Base-by-base conservation (phyloP, 2,797 vertebrate genomes). In the Anas capensis region DNA sequence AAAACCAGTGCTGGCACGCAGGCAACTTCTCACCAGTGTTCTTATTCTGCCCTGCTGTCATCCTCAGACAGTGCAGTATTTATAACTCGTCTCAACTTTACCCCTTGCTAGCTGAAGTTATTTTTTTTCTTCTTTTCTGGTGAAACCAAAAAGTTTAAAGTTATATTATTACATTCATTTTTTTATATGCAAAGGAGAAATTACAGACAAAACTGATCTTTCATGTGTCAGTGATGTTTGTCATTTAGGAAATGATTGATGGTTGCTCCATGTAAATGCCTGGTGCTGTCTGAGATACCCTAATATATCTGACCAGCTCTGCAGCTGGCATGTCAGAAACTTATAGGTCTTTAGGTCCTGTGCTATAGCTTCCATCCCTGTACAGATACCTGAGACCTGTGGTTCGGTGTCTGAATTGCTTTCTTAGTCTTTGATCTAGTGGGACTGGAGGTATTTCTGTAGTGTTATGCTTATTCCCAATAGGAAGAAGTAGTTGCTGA, bases 211-310 rank as follows among this genome's bases (percentile, higher is more conserved):
- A 73, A 36, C 24, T 68, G 14, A 34, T 85, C 76, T 82, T 61
- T 73, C 54, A 36, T 40, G 12, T 89, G 49, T 88, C 76, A 46
- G 26, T 87, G 71, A 57, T 73, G 73, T 54, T 51, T 82, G 46
- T 70, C 78, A 77, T 71, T 94, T 91, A 82, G 68, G 64, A 91
- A 79, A 23, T 86, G 31, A 82, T 89, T 95, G 40, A 75, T 4
- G 7, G 53, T 49, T 57, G 21, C 69, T 64, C 72, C 57, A 24
- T 75, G 57, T 65, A 93, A 85, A 61, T 26, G 24, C 31, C 16
- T 94, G 36, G 53, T 93, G 65, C 68, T 24, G 19, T 57, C 57
- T 81, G 69, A 71, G 40, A 34, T 75, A 21, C 27, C 8, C 6
- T 4, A 21, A 20, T 62, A 16, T 61, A 82, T 93, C 58, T 58